Evolutionary conservation across 2,113 vertebrate species (phyloP), one percentile per base, ranked within the genome.

Genomic region (Ramphastos sulfuratus): DNA sequence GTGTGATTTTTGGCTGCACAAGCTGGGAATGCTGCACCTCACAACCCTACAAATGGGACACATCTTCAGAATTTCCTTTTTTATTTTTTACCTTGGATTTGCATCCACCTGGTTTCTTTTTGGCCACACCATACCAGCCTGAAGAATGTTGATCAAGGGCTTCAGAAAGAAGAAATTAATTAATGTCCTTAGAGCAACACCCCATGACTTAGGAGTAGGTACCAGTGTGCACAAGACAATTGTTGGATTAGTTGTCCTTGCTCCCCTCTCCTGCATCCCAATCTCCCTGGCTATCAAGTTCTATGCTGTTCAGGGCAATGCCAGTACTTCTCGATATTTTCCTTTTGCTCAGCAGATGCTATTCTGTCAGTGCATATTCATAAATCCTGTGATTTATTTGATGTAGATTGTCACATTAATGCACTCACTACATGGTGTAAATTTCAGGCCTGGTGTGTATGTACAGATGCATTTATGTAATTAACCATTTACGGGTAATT

Each of bases 401-500:
- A 70, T 55, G 61, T 28, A 61, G 54, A 73, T 35, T 2, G 25
- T 58, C 82, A 80, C 59, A 85, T 89, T 81, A 52, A 48, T 16
- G 33, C 33, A 64, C 58, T 86, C 78, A 67, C 52, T 92, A 60
- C 77, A 31, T 12, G 69, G 52, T 86, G 56, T 60, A 82, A 92
- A 89, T 37, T 35, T 85, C 64, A 83, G 37, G 42, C n/a, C 56
- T 81, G 42, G 24, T 46, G 2, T 87, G 71, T 79, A 25, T 28
- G 37, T 85, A 73, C 78, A 84, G 74, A 77, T 37, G 21, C 48
- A 63, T 83, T 85, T 88, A 35, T 64, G 42, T 80, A 93, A 95
- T 77, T 91, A 71, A 80, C 90, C 75, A 74, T 88, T 90, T 54
- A 64, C 25, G 15, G 27, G 58, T 86, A 90, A 94, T 93, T 90